These are phyloP conservation scores for Paratilapia polleni DNA, from an alignment of 2,113 vertebrate genomes.

Conservation along the genomic window DNA sequence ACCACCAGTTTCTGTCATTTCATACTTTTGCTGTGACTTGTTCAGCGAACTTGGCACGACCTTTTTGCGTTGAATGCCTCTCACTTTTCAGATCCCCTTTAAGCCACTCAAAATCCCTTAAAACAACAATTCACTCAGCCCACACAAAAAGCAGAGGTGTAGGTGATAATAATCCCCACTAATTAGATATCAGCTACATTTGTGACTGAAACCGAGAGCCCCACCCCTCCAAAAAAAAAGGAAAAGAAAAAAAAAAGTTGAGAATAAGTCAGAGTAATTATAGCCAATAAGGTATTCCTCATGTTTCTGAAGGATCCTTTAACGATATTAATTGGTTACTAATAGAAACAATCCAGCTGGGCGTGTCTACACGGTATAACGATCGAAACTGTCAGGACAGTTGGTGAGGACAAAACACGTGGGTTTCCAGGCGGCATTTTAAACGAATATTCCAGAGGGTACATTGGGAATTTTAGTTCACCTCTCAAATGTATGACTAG, in stretches of 20 bases:
- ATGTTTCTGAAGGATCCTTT: not conserved
- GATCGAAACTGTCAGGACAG: too few species aligned
- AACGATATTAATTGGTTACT: too few species aligned
- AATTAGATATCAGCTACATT: conserved; percentile 76
- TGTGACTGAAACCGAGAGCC: conserved; percentile 74
- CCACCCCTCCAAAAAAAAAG: conserved; percentile 67
- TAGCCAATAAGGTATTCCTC: conserved; percentile 19
- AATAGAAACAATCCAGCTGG: too few species aligned
- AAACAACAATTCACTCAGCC: conserved; percentile 61
- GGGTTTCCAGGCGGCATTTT: not conserved
- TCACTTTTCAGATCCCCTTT: conserved; percentile 57
- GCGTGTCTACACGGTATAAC: too few species aligned
- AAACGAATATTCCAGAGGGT: not conserved
- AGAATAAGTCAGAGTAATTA: conserved; percentile 55
- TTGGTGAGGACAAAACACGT: conserved; percentile 11
- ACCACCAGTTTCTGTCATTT: conserved; percentile 54
- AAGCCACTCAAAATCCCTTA: conserved; percentile 74
- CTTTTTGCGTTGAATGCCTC: conserved; percentile 50
- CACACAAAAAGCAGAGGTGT: conserved; percentile 14
- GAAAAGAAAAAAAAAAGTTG: too few species aligned
- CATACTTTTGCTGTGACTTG: conserved; percentile 34
- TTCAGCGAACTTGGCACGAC: conserved; percentile 24
- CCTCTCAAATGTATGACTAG: not conserved
- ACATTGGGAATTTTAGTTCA: not conserved
- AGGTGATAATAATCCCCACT: conserved; percentile 81